Conservation (phyloP, 2,797 vertebrate genomes). For the Parauchenoglanis ngamensis region DNA sequence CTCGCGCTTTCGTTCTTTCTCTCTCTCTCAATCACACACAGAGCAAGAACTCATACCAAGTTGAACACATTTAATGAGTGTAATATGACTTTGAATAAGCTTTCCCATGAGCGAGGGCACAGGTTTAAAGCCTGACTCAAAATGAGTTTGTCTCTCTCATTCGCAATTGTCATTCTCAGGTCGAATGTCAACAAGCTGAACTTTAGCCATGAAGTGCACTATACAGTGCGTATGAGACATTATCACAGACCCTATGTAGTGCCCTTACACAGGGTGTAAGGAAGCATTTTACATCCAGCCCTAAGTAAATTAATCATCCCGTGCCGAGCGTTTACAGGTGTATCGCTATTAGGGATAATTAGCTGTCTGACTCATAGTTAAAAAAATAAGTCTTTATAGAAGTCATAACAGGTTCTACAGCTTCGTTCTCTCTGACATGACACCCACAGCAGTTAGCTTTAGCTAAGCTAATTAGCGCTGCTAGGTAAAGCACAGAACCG, state of each 20-base stretch:
- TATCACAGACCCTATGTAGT: not conserved
- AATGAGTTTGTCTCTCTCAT: too few species aligned
- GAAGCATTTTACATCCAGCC: not conserved
- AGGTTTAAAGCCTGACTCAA: too few species aligned
- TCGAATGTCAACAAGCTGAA: not conserved
- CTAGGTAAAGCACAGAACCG: constrained; percentile 17
- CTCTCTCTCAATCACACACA: not conserved
- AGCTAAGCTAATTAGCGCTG: constrained; percentile 38
- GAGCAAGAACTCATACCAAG: too few species aligned
- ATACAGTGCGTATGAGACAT: too few species aligned
- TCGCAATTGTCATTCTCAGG: not conserved
- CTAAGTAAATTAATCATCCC: not conserved
- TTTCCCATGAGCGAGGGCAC: too few species aligned
- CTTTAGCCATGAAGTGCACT: not conserved
- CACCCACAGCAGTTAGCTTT: constrained; percentile 36
- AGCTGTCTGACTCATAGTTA: not conserved
- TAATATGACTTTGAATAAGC: not conserved
- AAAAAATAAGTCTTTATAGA: not conserved
- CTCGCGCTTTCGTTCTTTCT: not conserved
- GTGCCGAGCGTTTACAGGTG: not conserved
- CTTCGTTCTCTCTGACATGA: constrained; percentile 29
- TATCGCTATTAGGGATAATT: not conserved
- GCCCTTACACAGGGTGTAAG: not conserved
- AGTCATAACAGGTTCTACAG: not conserved
- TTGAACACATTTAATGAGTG: not conserved